Conservation (phyloP, 2,797 vertebrate genomes). For the Anguilla obscura region DNA sequence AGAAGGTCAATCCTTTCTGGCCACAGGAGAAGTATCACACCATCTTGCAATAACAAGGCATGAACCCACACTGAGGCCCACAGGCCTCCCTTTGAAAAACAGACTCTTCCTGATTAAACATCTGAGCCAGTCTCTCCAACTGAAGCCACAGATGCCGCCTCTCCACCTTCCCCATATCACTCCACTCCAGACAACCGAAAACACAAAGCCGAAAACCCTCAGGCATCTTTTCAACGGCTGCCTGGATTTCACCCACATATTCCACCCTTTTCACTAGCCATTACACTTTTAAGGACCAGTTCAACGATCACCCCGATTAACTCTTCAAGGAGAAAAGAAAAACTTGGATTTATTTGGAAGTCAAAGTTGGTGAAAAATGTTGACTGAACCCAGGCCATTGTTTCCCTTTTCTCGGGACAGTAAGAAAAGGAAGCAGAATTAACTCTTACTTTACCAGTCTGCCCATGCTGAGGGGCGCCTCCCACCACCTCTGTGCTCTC, state of each 20-base stretch:
- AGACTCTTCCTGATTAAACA: not conserved
- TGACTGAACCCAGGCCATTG: not conserved
- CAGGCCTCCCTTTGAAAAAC: not conserved
- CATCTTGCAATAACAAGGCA: not conserved
- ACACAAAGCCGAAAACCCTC: not conserved
- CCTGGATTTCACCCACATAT: not conserved
- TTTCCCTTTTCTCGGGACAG: not conserved
- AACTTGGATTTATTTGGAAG: not conserved
- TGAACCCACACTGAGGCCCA: not conserved
- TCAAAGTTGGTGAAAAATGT: not conserved
- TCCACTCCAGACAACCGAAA: not conserved
- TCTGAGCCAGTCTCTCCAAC: not conserved
- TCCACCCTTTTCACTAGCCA: not conserved
- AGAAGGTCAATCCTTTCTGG: not conserved
- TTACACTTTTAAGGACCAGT: not conserved
- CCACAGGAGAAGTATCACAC: not conserved
- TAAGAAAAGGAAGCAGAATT: constrained; percentile 25
- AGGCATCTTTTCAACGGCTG: not conserved
- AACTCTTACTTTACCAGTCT: constrained; percentile 90
- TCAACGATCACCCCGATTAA: not conserved
- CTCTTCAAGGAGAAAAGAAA: not conserved
- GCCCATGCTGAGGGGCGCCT: constrained; percentile 90
- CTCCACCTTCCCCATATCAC: not conserved
- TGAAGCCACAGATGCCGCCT: not conserved
- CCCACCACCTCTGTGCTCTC: constrained; percentile 81